Evolutionary conservation across 2,113 vertebrate genomes (phyloP).

Genomic region (Indicator indicator): DNA sequence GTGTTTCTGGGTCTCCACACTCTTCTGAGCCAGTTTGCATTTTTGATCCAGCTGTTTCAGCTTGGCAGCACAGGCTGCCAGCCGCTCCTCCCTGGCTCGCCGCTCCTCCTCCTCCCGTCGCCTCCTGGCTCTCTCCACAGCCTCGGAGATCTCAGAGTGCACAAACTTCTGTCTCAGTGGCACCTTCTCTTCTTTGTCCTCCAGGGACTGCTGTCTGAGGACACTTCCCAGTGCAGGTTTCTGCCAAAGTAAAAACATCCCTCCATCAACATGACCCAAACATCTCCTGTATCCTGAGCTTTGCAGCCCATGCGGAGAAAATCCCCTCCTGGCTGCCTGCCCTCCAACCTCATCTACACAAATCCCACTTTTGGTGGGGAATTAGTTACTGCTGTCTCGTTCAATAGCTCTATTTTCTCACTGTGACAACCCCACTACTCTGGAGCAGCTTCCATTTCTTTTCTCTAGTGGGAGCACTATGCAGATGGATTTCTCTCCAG

Average conservation of each 20-base stretch:
- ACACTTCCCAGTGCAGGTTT: constrained; percentile 61
- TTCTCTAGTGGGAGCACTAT: not conserved
- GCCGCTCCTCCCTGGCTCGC: constrained; percentile 89
- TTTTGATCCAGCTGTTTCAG: constrained; percentile 97
- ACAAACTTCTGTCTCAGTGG: constrained; percentile 88
- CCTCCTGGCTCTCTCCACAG: constrained; percentile 90
- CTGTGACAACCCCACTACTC: not conserved
- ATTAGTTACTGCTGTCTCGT: not conserved
- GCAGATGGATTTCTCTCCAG: not conserved
- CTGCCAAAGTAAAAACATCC: constrained; percentile 57
- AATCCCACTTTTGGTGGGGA: not conserved
- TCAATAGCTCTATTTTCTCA: not conserved
- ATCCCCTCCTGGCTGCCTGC: not conserved
- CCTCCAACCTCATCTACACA: not conserved
- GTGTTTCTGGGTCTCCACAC: constrained; percentile 79
- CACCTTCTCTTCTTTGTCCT: constrained; percentile 90
- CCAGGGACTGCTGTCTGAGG: constrained; percentile 78
- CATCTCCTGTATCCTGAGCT: not conserved
- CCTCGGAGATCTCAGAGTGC: constrained; percentile 91
- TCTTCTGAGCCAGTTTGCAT: constrained; percentile 82
- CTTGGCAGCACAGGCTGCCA: constrained; percentile 95
- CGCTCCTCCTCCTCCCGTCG: constrained; percentile 94
- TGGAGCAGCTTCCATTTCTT: not conserved
- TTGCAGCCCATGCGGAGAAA: not conserved
- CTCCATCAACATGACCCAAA: not conserved